Evolutionary conservation across 2,113 vertebrate genomes (phyloP).

Genomic region (Camarhynchus parvulus): DNA sequence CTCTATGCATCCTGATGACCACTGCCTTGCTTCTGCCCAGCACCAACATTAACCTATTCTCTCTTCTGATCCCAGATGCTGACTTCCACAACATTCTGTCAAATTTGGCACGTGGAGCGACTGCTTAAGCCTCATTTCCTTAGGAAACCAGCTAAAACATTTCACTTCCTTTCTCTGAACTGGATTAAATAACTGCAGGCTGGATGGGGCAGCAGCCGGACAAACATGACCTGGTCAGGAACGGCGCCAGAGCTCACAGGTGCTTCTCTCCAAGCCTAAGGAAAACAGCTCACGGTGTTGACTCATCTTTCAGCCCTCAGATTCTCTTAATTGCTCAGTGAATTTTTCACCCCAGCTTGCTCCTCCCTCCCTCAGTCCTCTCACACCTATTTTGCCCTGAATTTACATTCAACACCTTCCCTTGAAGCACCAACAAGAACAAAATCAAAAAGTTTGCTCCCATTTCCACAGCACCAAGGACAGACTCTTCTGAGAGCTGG

Average conservation of each 20-base stretch:
- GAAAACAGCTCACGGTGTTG: background rate
- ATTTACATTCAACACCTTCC: background rate
- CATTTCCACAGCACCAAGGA: background rate
- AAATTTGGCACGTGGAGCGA: conserved; percentile 15
- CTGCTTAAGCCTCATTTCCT: conserved; percentile 63
- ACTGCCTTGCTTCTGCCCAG: background rate
- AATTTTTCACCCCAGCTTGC: conserved; percentile 15
- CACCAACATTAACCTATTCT: background rate
- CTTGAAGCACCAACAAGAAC: background rate
- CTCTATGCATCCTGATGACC: background rate
- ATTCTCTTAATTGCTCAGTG: conserved; percentile 22
- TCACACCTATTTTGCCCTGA: background rate
- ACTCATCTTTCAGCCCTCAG: conserved; percentile 37
- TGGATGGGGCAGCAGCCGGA: conserved; percentile 16
- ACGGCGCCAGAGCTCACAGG: conserved; percentile 18
- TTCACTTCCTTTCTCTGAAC: conserved; percentile 37
- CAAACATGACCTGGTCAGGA: conserved; percentile 64
- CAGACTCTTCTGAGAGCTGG: background rate
- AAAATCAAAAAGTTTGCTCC: background rate
- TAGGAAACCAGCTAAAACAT: conserved; percentile 55
- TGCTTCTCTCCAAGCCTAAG: background rate
- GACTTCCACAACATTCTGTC: conserved; percentile 19
- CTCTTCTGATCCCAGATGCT: background rate
- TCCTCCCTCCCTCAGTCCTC: background rate
- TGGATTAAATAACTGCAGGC: conserved; percentile 39